Percentiles rank a stretch among this genome's conserved stretches.
These are phyloP conservation scores for Drosophila neotestacea DNA, from an alignment of 2,888 invertebrate genomes.

Conservation along the genomic window DNA sequence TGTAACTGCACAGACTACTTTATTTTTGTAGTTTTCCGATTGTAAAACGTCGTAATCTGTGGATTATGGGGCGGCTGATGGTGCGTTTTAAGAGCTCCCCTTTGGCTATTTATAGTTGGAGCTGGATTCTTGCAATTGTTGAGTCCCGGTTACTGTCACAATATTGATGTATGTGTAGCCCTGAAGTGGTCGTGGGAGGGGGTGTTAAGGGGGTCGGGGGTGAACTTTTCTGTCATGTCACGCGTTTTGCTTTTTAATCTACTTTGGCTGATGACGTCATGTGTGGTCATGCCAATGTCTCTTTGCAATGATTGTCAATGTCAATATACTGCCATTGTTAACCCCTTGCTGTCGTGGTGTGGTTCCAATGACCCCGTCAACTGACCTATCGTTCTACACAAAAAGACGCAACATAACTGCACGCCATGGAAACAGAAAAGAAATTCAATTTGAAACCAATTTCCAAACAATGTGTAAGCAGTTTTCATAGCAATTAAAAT, in stretches of 20 bases:
- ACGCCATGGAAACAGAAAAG: slow-evolving; percentile 49
- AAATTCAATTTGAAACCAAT: slow-evolving; percentile 49
- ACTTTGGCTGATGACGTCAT: slow-evolving; percentile 68
- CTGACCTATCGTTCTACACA: slow-evolving; percentile 20
- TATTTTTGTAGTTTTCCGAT: slow-evolving; percentile 27
- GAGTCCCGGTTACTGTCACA: slow-evolving; percentile 38
- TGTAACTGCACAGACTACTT: background rate
- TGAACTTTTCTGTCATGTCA: slow-evolving; percentile 44
- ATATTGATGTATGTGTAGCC: slow-evolving; percentile 18
- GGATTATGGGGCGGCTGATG: slow-evolving; percentile 57
- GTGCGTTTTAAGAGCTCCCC: slow-evolving; percentile 40
- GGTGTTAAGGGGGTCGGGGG: background rate
- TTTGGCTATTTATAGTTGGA: slow-evolving; percentile 49
- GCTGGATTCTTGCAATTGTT: slow-evolving; percentile 34
- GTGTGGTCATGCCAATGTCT: slow-evolving; percentile 9
- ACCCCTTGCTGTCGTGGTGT: slow-evolving; percentile 58
- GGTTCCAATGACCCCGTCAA: slow-evolving; percentile 21
- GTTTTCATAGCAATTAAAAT: slow-evolving; percentile 52
- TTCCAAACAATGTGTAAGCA: slow-evolving; percentile 39
- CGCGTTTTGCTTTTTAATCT: slow-evolving; percentile 63
- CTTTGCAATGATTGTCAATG: slow-evolving; percentile 67
- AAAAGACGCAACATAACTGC: slow-evolving; percentile 41
- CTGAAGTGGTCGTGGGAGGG: background rate
- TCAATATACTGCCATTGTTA: slow-evolving; percentile 63
- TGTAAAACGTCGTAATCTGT: slow-evolving; percentile 59